Percentiles rank a stretch among this genome's conserved stretches.
These are phyloP conservation scores for Chloropsis cyanopogon DNA, from an alignment of 2,113 vertebrate species.

Conservation along the genomic window DNA sequence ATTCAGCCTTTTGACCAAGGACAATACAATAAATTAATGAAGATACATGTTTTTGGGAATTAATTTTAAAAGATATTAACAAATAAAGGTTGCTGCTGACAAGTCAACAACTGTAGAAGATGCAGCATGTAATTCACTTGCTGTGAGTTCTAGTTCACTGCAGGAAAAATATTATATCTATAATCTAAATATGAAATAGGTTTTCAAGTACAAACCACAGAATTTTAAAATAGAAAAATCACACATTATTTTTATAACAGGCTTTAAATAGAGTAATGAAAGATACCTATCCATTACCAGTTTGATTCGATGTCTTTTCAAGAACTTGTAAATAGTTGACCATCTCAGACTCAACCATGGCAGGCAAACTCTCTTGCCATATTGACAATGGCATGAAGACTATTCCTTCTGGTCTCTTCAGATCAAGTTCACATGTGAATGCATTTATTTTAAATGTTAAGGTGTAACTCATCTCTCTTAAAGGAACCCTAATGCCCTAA, in stretches of 20 bases:
- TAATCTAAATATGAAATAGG: background rate
- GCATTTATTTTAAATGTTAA: background rate
- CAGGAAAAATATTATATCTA: background rate
- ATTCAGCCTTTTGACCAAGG: background rate
- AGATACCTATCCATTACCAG: background rate
- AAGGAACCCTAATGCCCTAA: background rate
- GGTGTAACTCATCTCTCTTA: background rate
- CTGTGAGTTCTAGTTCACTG: background rate
- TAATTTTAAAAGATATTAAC: background rate
- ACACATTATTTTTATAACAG: background rate
- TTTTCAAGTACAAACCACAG: background rate
- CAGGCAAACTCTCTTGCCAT: background rate
- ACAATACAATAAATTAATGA: background rate
- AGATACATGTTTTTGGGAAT: background rate
- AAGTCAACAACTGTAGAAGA: background rate
- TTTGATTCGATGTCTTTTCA: background rate
- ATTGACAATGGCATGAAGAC: background rate
- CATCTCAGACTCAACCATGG: background rate
- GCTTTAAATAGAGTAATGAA: background rate
- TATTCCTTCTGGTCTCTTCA: background rate
- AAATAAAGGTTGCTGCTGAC: background rate
- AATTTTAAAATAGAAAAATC: background rate
- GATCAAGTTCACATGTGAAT: background rate
- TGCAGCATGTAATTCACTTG: fast-evolving
- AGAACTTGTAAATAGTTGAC: background rate